Evolutionary conservation across 2,888 invertebrate genomes (phyloP).

Genomic region (Ctena decussata): DNA sequence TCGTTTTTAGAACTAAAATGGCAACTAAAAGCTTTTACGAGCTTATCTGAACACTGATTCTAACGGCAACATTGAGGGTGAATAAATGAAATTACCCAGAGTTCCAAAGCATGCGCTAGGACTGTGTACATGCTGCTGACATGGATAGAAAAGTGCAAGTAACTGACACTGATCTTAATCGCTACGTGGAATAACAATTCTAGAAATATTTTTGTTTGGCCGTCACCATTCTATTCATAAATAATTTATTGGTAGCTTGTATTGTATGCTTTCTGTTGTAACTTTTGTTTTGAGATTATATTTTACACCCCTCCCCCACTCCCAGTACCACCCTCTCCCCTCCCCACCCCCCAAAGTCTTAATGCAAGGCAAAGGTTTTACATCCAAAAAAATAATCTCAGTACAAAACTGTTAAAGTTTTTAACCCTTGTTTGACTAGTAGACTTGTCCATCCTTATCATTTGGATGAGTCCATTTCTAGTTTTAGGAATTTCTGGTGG

Average conservation of each 20-base stretch:
- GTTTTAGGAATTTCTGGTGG: too few relatives aligned
- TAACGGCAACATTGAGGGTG: background rate
- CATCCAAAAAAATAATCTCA: too few relatives aligned
- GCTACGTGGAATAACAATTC: background rate
- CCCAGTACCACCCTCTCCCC: too few relatives aligned
- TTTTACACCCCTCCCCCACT: too few relatives aligned
- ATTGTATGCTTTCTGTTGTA: background rate
- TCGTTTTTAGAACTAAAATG: background rate
- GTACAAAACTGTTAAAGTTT: too few relatives aligned
- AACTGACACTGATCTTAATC: background rate
- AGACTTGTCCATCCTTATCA: too few relatives aligned
- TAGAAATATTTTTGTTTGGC: background rate
- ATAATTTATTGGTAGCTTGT: background rate
- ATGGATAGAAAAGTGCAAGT: background rate
- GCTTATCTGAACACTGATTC: constrained; percentile 4
- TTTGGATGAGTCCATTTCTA: too few relatives aligned
- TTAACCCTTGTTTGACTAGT: too few relatives aligned
- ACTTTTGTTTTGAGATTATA: too few relatives aligned
- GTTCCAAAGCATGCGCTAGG: background rate
- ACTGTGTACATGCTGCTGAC: background rate
- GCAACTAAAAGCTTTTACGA: constrained; percentile 8
- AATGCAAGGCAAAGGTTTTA: too few relatives aligned
- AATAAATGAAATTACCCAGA: constrained; percentile 4
- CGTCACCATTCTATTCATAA: background rate
- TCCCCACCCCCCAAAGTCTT: too few relatives aligned